phyloP scores from a whole-genome alignment of 2,888 invertebrate genomes.

The Tenthredo mesomela region DNA sequence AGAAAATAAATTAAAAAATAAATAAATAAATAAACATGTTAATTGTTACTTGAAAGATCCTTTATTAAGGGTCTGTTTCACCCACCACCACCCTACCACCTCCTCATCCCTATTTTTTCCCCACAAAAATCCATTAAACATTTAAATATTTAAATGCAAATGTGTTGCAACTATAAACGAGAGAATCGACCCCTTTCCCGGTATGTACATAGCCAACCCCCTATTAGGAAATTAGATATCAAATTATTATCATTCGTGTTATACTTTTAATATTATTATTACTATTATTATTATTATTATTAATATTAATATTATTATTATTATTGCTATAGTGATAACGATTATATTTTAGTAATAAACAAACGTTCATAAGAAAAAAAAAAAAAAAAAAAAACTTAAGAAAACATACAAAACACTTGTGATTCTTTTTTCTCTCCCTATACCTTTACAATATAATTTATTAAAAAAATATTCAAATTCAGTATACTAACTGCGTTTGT shows the following conservation, averaged over 20 bases:
- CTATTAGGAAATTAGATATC: conserved; percentile 53
- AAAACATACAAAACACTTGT: not conserved
- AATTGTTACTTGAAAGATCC: conserved; percentile 17
- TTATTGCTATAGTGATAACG: conserved; percentile 53
- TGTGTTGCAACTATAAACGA: not conserved
- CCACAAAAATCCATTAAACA: not conserved
- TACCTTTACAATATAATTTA: too few relatives aligned
- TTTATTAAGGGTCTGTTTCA: not conserved
- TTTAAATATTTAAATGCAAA: not conserved
- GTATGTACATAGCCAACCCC: conserved; percentile 60
- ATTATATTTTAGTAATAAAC: conserved; percentile 60
- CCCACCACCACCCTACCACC: not conserved
- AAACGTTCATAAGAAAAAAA: conserved; percentile 52
- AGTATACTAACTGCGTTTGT: too few relatives aligned
- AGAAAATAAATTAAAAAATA: not conserved
- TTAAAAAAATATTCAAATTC: too few relatives aligned
- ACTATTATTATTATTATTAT: conserved; percentile 57
- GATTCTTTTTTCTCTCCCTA: not conserved
- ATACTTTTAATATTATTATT: conserved; percentile 56
- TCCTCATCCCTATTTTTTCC: not conserved
- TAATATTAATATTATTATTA: conserved; percentile 55
- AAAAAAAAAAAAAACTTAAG: conserved; percentile 18
- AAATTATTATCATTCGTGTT: conserved; percentile 54
- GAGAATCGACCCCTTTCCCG: not conserved
- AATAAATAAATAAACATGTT: conserved; percentile 23